Base-by-base conservation (phyloP, 2,797 vertebrate genomes). In the Periparus ater region DNA sequence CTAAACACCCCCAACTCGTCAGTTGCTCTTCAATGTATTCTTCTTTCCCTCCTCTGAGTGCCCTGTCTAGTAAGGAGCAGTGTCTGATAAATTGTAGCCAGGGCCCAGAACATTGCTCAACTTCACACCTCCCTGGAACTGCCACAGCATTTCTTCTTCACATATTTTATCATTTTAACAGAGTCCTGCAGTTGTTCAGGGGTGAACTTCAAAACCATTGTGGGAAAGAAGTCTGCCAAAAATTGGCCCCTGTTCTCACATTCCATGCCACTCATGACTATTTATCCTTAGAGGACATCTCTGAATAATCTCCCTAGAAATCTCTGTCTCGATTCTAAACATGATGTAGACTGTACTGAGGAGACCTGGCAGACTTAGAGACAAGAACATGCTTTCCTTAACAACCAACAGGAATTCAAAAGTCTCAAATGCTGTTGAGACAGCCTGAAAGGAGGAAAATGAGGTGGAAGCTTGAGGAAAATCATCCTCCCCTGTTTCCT, bases 21-120 rank as follows among this genome's bases (percentile, higher is more conserved):
- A 51, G 10, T 0, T 63, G 20, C 17, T 51, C 23, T 51, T 57
- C 36, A 38, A 38, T 30, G 11, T 30, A 7, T 58, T 34, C 25
- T 42, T 32, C 7, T 34, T 53, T 38, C 9, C 20, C 53, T 67
- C 9, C 21, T 6, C 7, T 29, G 11, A 47, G 20, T 5, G 13
- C 34, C 17, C 73, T 61, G 2, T 6, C 23, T 40, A 29, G 17
- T 14, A 34, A 61, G 40, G 23, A 68, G 17, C 48, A 77, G 20
- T 7, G 2, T 47, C 55, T 54, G 13, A 45, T 54, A 47, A 77
- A 30, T 5, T 45, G 23, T 19, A 34, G 10, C 27, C 25, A 68
- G 38, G 13, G 9, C 23, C 10, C n/a, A 68, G 9, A 17, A 47
- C 3, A 0, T 6, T 30, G 17, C 40, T 54, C 4, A 21, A 26